phyloP scores from a whole-genome alignment of 2,113 vertebrate species.

The Hemibates koningsi region DNA sequence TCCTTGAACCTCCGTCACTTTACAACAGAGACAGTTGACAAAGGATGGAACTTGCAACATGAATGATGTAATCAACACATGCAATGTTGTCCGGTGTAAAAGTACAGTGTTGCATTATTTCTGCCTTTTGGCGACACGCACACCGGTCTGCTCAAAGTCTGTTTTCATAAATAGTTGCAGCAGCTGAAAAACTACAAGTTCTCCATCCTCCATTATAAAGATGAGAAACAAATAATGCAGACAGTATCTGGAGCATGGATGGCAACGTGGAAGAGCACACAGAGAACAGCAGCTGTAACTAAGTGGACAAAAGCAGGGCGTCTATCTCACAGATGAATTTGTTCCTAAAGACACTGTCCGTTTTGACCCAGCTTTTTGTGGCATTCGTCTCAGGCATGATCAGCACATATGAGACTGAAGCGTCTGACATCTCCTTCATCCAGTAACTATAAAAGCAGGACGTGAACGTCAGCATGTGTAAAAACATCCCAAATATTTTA shows the following conservation, averaged over 20 bases:
- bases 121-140: accelerated
- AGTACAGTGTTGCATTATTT: not conserved
- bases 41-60: not conserved
- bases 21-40: not conserved
- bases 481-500: not conserved
- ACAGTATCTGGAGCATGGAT: not conserved
- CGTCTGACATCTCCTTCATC: accelerated
- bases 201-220: not conserved
- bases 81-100: not conserved
- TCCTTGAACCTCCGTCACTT: accelerated
- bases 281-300: not conserved
- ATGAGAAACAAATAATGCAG: not conserved
- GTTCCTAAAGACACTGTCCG: accelerated
- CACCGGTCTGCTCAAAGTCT: not conserved
- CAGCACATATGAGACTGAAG: accelerated
- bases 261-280: not conserved
- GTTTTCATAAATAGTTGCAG: not conserved
- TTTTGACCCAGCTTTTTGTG: not conserved
- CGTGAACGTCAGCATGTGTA: not conserved
- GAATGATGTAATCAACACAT: not conserved
- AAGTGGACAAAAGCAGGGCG: not conserved
- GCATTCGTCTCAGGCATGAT: accelerated
- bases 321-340: conserved; percentile 32
- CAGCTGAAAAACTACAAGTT: not conserved
- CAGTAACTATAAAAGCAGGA: conserved; percentile 16